These are phyloP conservation scores for Nesogale talazaci DNA, from an alignment of 2,113 vertebrate species.

Conservation along the genomic window DNA sequence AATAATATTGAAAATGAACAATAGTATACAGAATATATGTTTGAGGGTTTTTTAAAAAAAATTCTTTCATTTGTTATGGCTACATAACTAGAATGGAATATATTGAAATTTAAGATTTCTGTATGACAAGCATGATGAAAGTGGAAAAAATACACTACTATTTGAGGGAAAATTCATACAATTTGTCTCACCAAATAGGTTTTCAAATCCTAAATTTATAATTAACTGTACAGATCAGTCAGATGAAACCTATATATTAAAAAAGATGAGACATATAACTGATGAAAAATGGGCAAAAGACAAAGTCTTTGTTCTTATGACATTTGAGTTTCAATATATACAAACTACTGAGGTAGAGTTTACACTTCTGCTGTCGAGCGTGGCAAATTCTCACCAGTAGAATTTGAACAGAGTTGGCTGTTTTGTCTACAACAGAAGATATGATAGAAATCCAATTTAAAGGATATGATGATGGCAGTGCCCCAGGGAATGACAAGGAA, in stretches of 20 bases:
- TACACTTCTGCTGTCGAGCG: background rate
- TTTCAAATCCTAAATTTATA: background rate
- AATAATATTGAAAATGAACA: background rate
- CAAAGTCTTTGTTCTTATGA: background rate
- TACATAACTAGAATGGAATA: background rate
- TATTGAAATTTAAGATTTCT: background rate
- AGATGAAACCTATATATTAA: background rate
- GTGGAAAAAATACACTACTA: background rate
- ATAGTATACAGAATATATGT: background rate
- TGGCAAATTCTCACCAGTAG: background rate
- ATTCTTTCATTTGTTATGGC: background rate
- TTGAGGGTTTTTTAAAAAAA: background rate
- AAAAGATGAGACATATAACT: background rate
- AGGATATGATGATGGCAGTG: background rate
- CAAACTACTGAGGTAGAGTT: background rate
- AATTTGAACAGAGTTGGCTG: background rate
- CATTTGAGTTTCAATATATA: background rate
- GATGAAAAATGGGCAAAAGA: background rate
- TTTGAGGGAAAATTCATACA: background rate
- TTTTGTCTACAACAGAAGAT: background rate
- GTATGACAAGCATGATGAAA: constrained; percentile 12
- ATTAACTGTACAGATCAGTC: background rate
- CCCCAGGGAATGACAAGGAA: background rate
- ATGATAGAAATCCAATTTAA: background rate
- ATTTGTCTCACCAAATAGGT: background rate